Evolutionary conservation across 2,888 invertebrate species (phyloP).

Genomic region (Pandemis heparana): DNA sequence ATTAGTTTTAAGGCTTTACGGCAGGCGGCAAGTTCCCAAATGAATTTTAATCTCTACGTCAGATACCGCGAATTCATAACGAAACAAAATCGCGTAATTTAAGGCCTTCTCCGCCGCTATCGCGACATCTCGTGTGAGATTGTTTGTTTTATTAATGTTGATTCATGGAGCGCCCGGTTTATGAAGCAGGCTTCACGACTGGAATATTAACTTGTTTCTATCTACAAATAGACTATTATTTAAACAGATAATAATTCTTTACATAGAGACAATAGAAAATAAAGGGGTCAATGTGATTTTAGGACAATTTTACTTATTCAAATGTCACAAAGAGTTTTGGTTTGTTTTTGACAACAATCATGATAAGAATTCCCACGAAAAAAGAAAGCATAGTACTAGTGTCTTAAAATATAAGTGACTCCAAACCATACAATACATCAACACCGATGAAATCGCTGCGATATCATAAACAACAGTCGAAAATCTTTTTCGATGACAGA

Average conservation of each 20-base stretch:
- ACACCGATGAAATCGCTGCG: slow-evolving; percentile 64
- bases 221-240: neutral
- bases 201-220: slow-evolving; percentile 64
- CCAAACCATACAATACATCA: slow-evolving; percentile 55
- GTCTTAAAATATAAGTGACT: slow-evolving; percentile 34
- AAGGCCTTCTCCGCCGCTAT: slow-evolving; percentile 53
- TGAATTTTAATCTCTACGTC: slow-evolving; percentile 62
- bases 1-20: slow-evolving; percentile 64
- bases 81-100: slow-evolving; percentile 57
- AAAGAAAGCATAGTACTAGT: neutral
- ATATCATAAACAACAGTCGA: slow-evolving; percentile 75
- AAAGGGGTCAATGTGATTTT: too few relatives aligned
- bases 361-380: too few relatives aligned
- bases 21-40: slow-evolving; percentile 56
- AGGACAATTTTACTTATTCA: too few relatives aligned
- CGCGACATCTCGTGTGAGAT: slow-evolving; percentile 60
- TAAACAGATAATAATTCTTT: neutral
- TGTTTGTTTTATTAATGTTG: slow-evolving; percentile 64
- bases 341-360: too few relatives aligned
- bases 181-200: slow-evolving; percentile 53
- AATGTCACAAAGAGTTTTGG: too few relatives aligned
- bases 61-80: slow-evolving; percentile 64
- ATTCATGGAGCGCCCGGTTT: slow-evolving; percentile 48
- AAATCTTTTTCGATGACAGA: slow-evolving; percentile 77
- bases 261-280: neutral